Evolutionary conservation across 1,140 invertebrate species (phyloP).

Genomic region (Neodiprion fabricii): DNA sequence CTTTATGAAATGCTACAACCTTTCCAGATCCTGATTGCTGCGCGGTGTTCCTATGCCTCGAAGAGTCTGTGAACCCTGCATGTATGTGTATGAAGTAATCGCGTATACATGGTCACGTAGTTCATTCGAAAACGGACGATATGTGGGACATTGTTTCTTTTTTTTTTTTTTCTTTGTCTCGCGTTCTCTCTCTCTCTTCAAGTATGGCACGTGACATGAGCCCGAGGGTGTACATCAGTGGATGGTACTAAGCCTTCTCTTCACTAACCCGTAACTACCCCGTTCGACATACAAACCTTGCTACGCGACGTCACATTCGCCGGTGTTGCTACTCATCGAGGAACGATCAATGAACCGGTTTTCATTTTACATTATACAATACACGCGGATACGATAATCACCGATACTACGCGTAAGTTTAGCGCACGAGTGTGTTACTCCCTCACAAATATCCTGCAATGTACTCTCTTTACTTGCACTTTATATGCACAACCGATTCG

Average conservation of each 20-base stretch:
- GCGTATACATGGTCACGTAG: background rate
- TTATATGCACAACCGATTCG: no score
- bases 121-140: background rate
- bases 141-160: background rate
- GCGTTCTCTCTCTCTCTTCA: background rate
- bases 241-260: background rate
- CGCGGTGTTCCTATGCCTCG: constrained; percentile 28
- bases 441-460: no score
- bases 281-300: background rate
- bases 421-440: no score
- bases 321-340: background rate
- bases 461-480: no score
- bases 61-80: background rate
- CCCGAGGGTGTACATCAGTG: background rate
- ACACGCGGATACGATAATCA: no score
- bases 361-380: background rate
- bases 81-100: background rate
- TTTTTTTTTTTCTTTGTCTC: background rate
- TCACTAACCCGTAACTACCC: constrained; percentile 1
- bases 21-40: constrained; percentile 45
- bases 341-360: background rate
- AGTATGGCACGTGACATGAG: background rate
- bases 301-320: background rate
- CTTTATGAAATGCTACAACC: constrained; percentile 54
- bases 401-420: no score